phyloP scores from a whole-genome alignment of 2,113 vertebrate species.

The Motacilla tschutschensis region DNA sequence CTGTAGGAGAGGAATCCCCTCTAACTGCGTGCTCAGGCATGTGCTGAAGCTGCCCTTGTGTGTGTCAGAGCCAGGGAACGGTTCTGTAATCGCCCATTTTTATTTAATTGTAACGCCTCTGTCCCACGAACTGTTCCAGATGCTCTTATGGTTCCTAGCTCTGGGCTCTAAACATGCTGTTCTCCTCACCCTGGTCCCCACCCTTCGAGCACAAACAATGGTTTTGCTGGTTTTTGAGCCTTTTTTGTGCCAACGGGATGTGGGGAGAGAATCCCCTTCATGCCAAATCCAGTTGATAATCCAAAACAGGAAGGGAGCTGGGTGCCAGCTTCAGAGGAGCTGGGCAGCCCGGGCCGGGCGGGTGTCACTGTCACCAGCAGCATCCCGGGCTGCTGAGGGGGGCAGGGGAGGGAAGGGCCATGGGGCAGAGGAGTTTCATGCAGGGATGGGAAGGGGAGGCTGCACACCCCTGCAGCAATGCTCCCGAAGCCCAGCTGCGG shows the following conservation, averaged over 20 bases:
- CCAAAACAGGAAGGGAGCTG: conserved; percentile 34
- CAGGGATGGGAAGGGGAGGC: rapidly evolving
- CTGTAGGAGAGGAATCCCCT: conserved; percentile 42
- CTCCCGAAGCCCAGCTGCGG: rapidly evolving
- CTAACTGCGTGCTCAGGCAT: not conserved
- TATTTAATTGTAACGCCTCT: conserved; percentile 28
- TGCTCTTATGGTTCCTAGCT: conserved; percentile 53
- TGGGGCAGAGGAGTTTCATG: rapidly evolving
- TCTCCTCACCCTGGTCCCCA: conserved; percentile 50
- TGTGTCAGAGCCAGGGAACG: not conserved
- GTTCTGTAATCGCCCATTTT: conserved; percentile 42
- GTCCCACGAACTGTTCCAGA: conserved; percentile 48
- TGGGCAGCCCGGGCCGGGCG: not conserved
- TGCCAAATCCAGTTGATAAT: conserved; percentile 56
- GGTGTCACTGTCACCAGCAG: not conserved
- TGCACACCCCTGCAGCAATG: rapidly evolving
- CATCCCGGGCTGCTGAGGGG: rapidly evolving
- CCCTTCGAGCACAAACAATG: conserved; percentile 55
- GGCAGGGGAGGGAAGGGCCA: not conserved
- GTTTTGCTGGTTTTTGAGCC: conserved; percentile 50
- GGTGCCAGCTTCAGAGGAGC: not conserved
- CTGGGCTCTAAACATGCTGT: conserved; percentile 56
- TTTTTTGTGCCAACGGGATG: conserved; percentile 58
- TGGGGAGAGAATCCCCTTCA: conserved; percentile 62
- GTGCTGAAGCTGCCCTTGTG: not conserved